Percentiles rank a stretch among this genome's conserved stretches.
Conservation (phyloP, 2,888 invertebrate species). For the Meandrusa payeni region DNA sequence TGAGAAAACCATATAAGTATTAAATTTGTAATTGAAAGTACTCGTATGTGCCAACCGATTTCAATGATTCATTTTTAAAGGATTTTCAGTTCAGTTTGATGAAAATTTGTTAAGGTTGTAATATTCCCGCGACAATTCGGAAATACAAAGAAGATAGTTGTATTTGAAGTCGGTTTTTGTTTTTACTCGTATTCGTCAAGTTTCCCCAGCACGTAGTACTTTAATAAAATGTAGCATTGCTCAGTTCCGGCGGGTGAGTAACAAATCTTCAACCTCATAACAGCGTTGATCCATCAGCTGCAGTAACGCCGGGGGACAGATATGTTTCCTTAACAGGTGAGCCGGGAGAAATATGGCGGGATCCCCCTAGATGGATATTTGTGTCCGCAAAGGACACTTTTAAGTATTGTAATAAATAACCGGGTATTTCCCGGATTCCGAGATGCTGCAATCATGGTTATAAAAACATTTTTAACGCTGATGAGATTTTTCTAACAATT, state of each 20-base stretch:
- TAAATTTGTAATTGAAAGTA: no score
- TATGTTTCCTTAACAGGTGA: constrained; percentile 7
- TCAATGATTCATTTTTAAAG: no score
- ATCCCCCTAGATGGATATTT: constrained; percentile 17
- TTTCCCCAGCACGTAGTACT: background rate
- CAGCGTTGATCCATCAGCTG: constrained; percentile 10
- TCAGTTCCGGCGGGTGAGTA: constrained; percentile 5
- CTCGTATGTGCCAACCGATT: no score
- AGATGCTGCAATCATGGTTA: background rate
- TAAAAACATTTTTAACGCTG: no score
- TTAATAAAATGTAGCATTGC: constrained; percentile 6
- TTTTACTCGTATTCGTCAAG: no score
- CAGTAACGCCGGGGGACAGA: background rate
- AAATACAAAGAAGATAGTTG: no score
- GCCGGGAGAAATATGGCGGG: constrained; percentile 15
- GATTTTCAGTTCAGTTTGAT: no score
- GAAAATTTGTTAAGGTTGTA: no score
- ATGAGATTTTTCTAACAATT: no score
- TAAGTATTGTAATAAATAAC: constrained; percentile 24
- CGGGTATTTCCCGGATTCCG: constrained; percentile 1
- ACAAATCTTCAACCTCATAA: constrained; percentile 20
- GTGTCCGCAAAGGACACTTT: constrained; percentile 15
- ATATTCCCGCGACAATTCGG: no score
- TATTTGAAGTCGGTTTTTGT: no score
- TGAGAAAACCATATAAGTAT: no score